Conservation (phyloP, 2,113 vertebrate genomes). For the Agelaius phoeniceus region DNA sequence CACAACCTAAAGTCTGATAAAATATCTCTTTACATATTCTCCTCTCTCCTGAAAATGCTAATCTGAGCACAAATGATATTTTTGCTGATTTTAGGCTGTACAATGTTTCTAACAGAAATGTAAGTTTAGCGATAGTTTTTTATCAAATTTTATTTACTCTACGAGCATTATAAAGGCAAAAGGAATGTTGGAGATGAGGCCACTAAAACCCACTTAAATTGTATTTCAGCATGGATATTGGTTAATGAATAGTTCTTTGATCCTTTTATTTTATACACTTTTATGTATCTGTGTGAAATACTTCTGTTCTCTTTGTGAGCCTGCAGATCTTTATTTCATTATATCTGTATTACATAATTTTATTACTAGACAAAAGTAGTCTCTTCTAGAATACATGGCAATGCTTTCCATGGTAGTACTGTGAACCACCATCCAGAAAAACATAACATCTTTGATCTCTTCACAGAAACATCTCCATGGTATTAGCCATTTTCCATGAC, state of each 20-base stretch:
- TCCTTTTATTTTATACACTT: background rate
- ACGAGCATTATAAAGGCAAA: background rate
- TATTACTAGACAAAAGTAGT: background rate
- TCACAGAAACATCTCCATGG: background rate
- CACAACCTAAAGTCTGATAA: slow-evolving; percentile 38
- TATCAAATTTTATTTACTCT: background rate
- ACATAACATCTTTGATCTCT: background rate
- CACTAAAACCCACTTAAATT: background rate
- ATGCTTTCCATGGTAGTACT: background rate
- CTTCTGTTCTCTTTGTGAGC: background rate
- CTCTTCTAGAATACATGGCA: background rate
- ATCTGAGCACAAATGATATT: background rate
- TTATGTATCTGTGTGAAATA: background rate
- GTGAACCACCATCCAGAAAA: background rate
- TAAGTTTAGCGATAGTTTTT: background rate
- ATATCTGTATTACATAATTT: background rate
- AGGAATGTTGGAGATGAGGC: background rate
- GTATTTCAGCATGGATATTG: background rate
- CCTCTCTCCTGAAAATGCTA: background rate
- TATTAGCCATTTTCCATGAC: background rate
- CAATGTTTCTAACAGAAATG: background rate
- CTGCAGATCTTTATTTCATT: background rate
- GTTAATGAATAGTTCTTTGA: background rate
- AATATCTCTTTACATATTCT: slow-evolving; percentile 11
- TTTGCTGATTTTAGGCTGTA: background rate